Percentiles rank a stretch among this genome's conserved stretches.
phyloP scores from a whole-genome alignment of 92 coral and sea anemone genomes.

The Isaurus tuberculatus region DNA sequence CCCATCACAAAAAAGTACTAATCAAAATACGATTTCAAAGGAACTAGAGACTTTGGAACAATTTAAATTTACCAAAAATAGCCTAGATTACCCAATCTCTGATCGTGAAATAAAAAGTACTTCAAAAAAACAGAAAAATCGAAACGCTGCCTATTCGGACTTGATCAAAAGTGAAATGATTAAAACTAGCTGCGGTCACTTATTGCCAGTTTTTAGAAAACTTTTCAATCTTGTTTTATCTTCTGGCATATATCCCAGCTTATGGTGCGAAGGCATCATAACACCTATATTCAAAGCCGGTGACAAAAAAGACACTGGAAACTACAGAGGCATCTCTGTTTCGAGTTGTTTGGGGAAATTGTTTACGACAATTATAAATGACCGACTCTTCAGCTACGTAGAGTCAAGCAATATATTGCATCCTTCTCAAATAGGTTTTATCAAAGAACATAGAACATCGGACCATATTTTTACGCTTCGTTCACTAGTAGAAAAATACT shows the following conservation, averaged over 20 bases:
- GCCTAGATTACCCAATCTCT: constrained; percentile 1
- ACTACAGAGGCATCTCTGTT: too few species aligned
- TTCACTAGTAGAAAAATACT: too few species aligned
- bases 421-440: too few species aligned
- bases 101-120: neutral
- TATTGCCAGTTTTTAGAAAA: neutral
- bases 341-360: too few species aligned
- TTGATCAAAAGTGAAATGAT: constrained; percentile 6
- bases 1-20: constrained; percentile 1
- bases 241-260: neutral
- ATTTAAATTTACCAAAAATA: neutral
- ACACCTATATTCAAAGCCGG: neutral
- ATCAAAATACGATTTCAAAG: neutral
- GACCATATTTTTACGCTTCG: too few species aligned
- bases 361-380: too few species aligned
- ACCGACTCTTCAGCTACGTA: too few species aligned
- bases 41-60: constrained; percentile 11
- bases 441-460: too few species aligned
- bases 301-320: too few species aligned
- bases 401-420: too few species aligned
- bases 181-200: constrained; percentile 1
- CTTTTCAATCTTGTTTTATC: constrained; percentile 3
- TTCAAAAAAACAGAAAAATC: neutral
- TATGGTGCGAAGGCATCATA: too few species aligned
- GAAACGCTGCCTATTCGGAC: neutral